These are phyloP conservation scores for Yponomeuta sedellus DNA, from an alignment of 2,888 invertebrate species.

Conservation along the genomic window DNA sequence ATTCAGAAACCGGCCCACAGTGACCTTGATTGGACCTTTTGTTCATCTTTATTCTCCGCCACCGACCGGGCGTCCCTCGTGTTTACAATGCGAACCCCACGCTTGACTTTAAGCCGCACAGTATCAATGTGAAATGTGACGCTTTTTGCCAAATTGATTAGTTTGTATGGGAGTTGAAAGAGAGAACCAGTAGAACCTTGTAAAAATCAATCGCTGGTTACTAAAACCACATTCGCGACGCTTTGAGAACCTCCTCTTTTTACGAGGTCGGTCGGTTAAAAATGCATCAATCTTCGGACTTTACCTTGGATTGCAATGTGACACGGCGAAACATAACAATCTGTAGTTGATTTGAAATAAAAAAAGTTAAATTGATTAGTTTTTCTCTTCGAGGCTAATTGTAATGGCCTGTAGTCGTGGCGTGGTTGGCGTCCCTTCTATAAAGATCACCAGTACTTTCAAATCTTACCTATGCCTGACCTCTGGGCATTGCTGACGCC, in stretches of 20 bases:
- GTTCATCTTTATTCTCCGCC: background rate
- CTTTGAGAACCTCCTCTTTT: no score
- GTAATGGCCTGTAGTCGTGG: background rate
- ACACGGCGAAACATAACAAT: no score
- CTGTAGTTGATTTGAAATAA: no score
- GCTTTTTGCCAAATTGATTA: slow-evolving; percentile 1
- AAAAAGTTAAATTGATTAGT: no score
- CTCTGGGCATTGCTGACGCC: background rate
- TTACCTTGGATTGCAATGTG: no score
- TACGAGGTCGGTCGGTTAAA: no score
- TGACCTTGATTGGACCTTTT: background rate
- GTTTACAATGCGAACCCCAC: slow-evolving; percentile 7
- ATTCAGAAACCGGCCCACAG: no score
- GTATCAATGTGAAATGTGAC: background rate
- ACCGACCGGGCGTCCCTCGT: background rate
- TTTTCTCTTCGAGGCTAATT: no score
- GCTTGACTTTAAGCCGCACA: background rate
- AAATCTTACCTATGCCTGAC: background rate
- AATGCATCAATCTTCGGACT: no score
- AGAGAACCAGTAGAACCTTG: background rate
- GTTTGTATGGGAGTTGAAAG: background rate
- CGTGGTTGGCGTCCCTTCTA: background rate
- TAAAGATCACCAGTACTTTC: background rate
- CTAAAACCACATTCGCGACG: no score
- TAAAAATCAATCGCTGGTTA: background rate